phyloP scores from a whole-genome alignment of 2,113 vertebrate species.

The Melanerpes formicivorus region DNA sequence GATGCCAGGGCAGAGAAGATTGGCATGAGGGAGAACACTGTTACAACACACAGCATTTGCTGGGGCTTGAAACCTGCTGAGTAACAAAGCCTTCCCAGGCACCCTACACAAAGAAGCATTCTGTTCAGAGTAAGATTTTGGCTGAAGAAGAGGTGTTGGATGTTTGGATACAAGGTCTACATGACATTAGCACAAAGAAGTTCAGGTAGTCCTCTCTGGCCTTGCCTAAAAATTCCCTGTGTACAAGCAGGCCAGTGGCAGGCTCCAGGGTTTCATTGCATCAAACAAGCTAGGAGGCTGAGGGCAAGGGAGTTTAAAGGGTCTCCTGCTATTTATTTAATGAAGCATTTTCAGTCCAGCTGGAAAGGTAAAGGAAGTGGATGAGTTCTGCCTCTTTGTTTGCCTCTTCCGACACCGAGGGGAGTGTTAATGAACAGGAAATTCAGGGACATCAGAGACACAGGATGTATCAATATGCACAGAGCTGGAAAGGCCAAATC shows the following conservation, averaged over 20 bases:
- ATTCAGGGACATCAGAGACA: slow-evolving; percentile 11
- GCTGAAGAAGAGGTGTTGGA: background rate
- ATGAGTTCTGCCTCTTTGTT: slow-evolving; percentile 1
- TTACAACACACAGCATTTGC: background rate
- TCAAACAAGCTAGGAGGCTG: fast-evolving
- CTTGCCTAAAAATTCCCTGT: background rate
- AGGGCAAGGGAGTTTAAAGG: background rate
- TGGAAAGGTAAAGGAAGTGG: background rate
- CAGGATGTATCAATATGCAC: background rate
- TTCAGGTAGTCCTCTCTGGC: background rate
- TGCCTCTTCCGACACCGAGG: background rate
- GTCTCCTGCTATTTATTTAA: background rate
- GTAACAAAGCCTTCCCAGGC: background rate
- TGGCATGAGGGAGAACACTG: background rate
- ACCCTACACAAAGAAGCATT: background rate
- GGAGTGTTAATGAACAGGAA: slow-evolving; percentile 3
- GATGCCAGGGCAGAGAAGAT: background rate
- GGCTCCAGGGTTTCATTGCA: background rate
- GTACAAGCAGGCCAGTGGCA: background rate
- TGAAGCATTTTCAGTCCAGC: background rate
- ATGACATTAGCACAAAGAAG: background rate
- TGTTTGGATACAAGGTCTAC: background rate
- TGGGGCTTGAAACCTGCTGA: background rate
- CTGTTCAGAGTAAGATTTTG: background rate
- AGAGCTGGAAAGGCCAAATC: background rate